A percentile compares a stretch with the other conserved stretches of the same genome.
Evolutionary conservation across 2,113 vertebrate species (phyloP).

Genomic region (Crocuta crocuta): DNA sequence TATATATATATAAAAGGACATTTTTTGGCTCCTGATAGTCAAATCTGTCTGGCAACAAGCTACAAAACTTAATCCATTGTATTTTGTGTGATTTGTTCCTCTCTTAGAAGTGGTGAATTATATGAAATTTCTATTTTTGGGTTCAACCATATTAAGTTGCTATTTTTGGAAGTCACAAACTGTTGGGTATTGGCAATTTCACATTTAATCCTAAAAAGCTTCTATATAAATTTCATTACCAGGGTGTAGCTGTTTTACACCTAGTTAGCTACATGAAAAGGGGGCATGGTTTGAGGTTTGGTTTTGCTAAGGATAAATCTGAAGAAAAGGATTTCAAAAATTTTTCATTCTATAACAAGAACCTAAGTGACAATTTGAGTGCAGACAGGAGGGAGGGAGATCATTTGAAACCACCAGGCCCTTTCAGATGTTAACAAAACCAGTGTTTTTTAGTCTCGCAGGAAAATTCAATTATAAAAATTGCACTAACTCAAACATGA

Average conservation of each 20-base stretch:
- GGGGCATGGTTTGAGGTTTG: background rate
- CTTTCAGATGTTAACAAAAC: background rate
- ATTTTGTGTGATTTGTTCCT: conserved; percentile 17
- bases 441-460: background rate
- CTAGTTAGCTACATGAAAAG: background rate
- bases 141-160: background rate
- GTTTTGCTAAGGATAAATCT: conserved; percentile 3
- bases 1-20: background rate
- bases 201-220: background rate
- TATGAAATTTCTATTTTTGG: background rate
- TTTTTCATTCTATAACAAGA: background rate
- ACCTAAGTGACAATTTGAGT: background rate
- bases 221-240: background rate
- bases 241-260: background rate
- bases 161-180: background rate
- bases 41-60: background rate
- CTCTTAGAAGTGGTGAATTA: background rate
- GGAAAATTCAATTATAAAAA: background rate
- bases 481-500: background rate
- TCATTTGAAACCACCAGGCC: background rate
- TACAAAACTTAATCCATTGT: background rate
- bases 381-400: no score
- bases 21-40: background rate
- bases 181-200: background rate
- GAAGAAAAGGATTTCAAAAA: background rate